These are phyloP conservation scores for Galleria mellonella DNA, from an alignment of 1,140 invertebrate species.

Conservation along the genomic window DNA sequence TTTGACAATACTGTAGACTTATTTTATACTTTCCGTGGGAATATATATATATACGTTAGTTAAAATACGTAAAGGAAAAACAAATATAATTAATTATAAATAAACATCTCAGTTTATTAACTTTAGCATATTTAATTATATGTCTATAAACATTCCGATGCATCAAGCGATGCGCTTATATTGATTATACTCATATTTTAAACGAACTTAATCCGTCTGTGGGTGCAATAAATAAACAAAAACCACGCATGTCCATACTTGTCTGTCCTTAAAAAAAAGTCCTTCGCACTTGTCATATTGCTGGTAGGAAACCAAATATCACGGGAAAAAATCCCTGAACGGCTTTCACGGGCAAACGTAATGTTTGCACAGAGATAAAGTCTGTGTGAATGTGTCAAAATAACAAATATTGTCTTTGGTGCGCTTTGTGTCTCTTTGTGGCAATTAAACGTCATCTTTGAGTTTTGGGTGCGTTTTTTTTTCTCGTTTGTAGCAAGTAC, in stretches of 20 bases:
- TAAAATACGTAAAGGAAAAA: too few species aligned
- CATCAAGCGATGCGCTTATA: too few species aligned
- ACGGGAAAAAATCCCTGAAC: slow-evolving; percentile 56
- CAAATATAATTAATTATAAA: too few species aligned
- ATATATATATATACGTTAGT: too few species aligned
- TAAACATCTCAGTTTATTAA: too few species aligned
- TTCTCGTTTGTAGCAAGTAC: too few species aligned
- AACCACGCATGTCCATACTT: slow-evolving; percentile 45
- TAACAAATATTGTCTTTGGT: slow-evolving; percentile 64
- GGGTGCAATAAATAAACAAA: slow-evolving; percentile 18
- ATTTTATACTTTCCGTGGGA: too few species aligned
- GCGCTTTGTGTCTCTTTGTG: slow-evolving; percentile 29
- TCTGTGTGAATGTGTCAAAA: slow-evolving; percentile 72
- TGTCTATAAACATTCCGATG: too few species aligned
- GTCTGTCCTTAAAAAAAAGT: slow-evolving; percentile 48
- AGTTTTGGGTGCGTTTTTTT: slow-evolving; percentile 5
- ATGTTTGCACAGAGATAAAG: slow-evolving; percentile 69
- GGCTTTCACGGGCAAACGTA: slow-evolving; percentile 65
- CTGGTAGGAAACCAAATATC: slow-evolving; percentile 63
- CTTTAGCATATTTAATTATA: too few species aligned
- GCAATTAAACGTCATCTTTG: slow-evolving; percentile 34
- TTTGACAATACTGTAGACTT: too few species aligned
- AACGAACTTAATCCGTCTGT: slow-evolving; percentile 13
- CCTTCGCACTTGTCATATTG: slow-evolving; percentile 67
- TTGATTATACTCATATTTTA: slow-evolving; percentile 8